phyloP scores from a whole-genome alignment of 2,888 invertebrate genomes.

The Eupithecia exiguata region DNA sequence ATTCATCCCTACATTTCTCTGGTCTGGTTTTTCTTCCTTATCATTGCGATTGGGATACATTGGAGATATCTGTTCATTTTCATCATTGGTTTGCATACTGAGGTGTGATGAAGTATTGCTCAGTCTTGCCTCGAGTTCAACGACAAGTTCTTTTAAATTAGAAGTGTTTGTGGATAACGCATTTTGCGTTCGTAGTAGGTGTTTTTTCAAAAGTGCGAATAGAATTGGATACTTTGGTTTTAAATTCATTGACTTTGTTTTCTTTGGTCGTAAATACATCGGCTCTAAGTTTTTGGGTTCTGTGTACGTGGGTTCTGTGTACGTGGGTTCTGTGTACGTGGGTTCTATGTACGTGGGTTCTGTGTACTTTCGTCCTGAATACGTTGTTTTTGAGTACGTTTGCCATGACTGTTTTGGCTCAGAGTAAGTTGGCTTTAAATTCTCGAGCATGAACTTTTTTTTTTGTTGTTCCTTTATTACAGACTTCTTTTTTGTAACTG shows the following conservation, averaged over 20 bases:
- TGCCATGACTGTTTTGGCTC: not conserved
- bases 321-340: not conserved
- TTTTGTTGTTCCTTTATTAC: not conserved
- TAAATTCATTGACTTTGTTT: not conserved
- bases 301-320: not conserved
- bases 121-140: not conserved
- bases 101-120: not conserved
- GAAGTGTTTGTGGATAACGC: not conserved
- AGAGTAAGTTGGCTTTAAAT: not conserved
- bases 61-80: not conserved
- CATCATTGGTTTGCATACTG: not conserved
- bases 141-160: not conserved
- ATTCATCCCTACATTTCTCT: not conserved
- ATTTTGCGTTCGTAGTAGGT: not conserved
- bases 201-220: not conserved
- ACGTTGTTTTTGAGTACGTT: not conserved
- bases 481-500: not conserved
- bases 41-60: not conserved
- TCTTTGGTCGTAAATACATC: not conserved
- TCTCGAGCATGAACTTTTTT: not conserved
- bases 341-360: not conserved
- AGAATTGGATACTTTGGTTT: conserved; percentile 2
- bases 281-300: not conserved
- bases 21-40: not conserved
- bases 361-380: too few relatives aligned